phyloP scores from a whole-genome alignment of 2,797 vertebrate genomes.

The Mergus octosetaceus region DNA sequence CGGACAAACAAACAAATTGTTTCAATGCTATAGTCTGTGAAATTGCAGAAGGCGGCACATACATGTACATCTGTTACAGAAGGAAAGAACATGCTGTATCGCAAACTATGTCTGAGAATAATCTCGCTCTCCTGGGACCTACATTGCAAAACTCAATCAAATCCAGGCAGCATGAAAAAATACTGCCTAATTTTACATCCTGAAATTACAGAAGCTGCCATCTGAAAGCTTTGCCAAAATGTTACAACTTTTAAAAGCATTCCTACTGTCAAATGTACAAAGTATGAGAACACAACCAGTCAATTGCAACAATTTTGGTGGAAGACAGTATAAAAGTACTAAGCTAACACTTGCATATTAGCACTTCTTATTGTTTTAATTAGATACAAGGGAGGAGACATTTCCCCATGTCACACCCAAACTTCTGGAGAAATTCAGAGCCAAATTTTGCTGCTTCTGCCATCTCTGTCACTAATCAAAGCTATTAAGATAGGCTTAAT shows the following conservation, averaged over 20 bases:
- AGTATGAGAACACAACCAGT: neutral
- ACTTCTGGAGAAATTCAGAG: neutral
- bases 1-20: neutral
- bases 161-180: neutral
- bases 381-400: neutral
- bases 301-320: neutral
- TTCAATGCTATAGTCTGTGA: neutral
- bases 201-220: neutral
- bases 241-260: neutral
- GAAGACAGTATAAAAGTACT: neutral
- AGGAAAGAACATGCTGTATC: neutral
- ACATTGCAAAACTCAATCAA: neutral
- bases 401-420: neutral
- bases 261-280: neutral
- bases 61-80: neutral
- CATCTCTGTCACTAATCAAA: neutral
- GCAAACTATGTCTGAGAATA: neutral
- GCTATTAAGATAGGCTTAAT: neutral
- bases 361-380: neutral
- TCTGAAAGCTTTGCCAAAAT: neutral
- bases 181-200: neutral
- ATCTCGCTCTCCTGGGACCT: neutral
- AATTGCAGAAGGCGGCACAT: neutral
- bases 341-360: constrained; percentile 5
- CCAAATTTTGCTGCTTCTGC: neutral